A percentile compares a stretch with the other conserved stretches of the same genome.
phyloP scores from a whole-genome alignment of 2,797 vertebrate species.

The Remorina albescens region DNA sequence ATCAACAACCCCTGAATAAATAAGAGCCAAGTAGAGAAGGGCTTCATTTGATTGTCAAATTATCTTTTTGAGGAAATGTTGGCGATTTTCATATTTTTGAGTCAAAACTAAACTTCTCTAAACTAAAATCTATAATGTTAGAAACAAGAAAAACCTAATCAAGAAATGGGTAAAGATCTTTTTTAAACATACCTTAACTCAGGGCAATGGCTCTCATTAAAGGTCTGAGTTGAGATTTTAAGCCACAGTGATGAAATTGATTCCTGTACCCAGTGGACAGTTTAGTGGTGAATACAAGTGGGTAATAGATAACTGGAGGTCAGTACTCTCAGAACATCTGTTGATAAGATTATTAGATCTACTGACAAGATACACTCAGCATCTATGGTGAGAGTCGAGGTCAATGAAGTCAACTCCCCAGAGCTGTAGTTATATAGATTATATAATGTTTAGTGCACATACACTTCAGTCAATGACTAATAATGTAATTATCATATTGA shows the following conservation, averaged over 20 bases:
- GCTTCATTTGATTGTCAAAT: slow-evolving; percentile 12
- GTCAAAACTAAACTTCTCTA: not conserved
- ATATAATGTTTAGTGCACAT: slow-evolving; percentile 8
- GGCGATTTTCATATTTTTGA: slow-evolving; percentile 1
- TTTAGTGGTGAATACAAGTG: slow-evolving; percentile 13
- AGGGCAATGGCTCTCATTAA: slow-evolving; percentile 22
- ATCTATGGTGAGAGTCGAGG: not conserved
- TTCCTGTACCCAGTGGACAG: slow-evolving; percentile 27
- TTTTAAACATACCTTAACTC: slow-evolving; percentile 5
- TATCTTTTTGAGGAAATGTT: slow-evolving; percentile 18
- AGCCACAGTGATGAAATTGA: slow-evolving; percentile 28
- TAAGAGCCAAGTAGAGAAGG: slow-evolving; percentile 25
- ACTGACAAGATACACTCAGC: not conserved
- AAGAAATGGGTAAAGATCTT: slow-evolving; percentile 1
- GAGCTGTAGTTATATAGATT: not conserved
- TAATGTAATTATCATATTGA: slow-evolving; percentile 40
- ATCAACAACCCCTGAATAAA: slow-evolving; percentile 26
- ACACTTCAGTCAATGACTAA: slow-evolving; percentile 20
- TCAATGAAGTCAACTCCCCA: slow-evolving; percentile 16
- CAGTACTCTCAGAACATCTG: slow-evolving; percentile 6
- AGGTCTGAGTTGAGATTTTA: slow-evolving; percentile 36
- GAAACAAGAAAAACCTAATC: not conserved
- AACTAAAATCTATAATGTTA: not conserved
- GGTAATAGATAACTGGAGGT: slow-evolving; percentile 15
- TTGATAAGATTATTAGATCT: slow-evolving; percentile 14